These are phyloP conservation scores for Neotoxoptera formosana DNA, from an alignment of 1,140 invertebrate genomes.

Conservation along the genomic window DNA sequence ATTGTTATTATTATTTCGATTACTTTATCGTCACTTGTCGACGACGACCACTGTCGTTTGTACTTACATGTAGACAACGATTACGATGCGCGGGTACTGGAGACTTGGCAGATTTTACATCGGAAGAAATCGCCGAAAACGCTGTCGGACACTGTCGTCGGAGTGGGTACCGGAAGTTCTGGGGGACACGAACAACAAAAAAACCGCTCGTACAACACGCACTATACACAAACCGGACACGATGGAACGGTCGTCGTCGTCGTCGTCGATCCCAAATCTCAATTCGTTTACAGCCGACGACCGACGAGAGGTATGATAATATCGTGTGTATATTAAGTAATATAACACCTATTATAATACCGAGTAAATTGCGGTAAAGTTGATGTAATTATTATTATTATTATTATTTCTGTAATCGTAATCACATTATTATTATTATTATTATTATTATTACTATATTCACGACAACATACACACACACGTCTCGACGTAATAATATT, in stretches of 20 bases:
- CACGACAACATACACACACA: background rate
- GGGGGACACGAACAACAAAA: background rate
- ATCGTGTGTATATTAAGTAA: background rate
- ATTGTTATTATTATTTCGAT: background rate
- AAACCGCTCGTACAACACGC: background rate
- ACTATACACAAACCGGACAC: no score
- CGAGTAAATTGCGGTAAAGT: background rate
- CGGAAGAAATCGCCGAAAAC: background rate
- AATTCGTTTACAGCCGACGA: background rate
- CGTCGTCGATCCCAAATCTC: background rate
- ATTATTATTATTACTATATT: background rate
- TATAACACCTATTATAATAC: background rate
- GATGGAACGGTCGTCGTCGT: no score
- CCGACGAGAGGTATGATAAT: background rate
- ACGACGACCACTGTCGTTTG: no score
- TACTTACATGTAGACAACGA: conserved; percentile 24
- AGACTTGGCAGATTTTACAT: background rate
- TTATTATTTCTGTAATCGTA: background rate
- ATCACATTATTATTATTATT: background rate
- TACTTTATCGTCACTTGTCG: no score
- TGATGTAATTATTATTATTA: background rate
- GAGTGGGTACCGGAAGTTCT: background rate
- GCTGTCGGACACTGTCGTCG: background rate
- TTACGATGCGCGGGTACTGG: background rate
- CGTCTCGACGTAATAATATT: no score